Conservation (phyloP, 2,888 invertebrate genomes). For the Athetis lepigone region DNA sequence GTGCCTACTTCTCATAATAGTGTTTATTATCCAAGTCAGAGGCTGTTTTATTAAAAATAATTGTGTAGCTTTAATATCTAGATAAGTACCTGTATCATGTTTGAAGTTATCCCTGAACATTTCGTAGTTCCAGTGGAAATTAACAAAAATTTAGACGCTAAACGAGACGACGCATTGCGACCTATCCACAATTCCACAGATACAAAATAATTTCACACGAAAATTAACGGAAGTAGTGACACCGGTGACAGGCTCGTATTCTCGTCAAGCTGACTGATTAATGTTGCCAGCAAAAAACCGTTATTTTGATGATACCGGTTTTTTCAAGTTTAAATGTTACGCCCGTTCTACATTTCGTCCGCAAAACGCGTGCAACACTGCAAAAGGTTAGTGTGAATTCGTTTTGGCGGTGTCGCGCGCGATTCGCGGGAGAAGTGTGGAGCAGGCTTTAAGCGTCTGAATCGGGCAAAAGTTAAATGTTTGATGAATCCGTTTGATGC, state of each 20-base stretch:
- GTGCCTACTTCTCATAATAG: slow-evolving; percentile 16
- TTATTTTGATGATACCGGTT: slow-evolving; percentile 10
- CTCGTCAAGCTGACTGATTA: slow-evolving; percentile 19
- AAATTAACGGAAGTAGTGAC: background rate
- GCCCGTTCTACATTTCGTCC: too few species aligned
- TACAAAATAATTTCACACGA: slow-evolving; percentile 18
- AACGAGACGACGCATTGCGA: slow-evolving; percentile 60
- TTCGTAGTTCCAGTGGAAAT: slow-evolving; percentile 33
- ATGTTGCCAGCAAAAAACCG: slow-evolving; percentile 45
- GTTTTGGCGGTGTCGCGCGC: too few species aligned
- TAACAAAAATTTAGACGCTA: slow-evolving; percentile 29
- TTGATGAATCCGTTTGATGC: too few species aligned
- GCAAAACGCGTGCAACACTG: too few species aligned
- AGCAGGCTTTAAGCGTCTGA: too few species aligned
- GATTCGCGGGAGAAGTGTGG: too few species aligned
- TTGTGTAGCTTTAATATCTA: background rate
- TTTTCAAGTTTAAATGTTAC: background rate
- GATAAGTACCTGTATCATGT: slow-evolving; percentile 38
- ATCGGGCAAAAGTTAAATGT: too few species aligned
- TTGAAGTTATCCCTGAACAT: slow-evolving; percentile 46
- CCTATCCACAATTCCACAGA: slow-evolving; percentile 36
- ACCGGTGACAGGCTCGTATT: slow-evolving; percentile 15
- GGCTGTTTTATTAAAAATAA: slow-evolving; percentile 6
- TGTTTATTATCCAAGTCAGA: background rate
- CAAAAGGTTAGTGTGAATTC: too few species aligned